phyloP scores from a whole-genome alignment of 1,140 invertebrate genomes.

The Galleria mellonella region DNA sequence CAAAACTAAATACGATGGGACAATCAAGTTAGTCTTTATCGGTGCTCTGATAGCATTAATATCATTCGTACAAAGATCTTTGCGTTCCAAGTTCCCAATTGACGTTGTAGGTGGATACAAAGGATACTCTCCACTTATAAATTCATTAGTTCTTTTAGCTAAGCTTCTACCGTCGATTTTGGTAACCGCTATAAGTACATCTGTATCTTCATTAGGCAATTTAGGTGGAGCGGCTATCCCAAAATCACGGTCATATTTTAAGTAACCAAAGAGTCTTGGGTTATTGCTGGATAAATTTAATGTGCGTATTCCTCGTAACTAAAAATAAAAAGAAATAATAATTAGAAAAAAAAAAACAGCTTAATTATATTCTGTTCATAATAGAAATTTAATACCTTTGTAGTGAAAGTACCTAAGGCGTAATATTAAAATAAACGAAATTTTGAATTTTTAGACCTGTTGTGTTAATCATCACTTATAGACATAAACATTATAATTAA shows the following conservation, averaged over 20 bases:
- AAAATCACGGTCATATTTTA: constrained; percentile 32
- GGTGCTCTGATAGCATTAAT: constrained; percentile 35
- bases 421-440: too few relatives aligned
- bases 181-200: constrained; percentile 42
- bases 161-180: constrained; percentile 44
- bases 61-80: constrained; percentile 42
- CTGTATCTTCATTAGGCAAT: constrained; percentile 16
- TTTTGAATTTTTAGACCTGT: too few relatives aligned
- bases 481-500: too few relatives aligned
- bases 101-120: constrained; percentile 33
- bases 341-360: too few relatives aligned
- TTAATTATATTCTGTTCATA: too few relatives aligned
- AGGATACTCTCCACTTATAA: constrained; percentile 43
- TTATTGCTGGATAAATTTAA: constrained; percentile 1
- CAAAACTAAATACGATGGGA: constrained; percentile 35
- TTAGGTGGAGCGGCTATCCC: constrained; percentile 11
- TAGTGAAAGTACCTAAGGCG: too few relatives aligned
- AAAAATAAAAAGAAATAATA: constrained; percentile 1
- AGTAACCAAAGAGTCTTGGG: constrained; percentile 31
- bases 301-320: constrained; percentile 39
- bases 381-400: too few relatives aligned
- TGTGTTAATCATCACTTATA: too few relatives aligned
- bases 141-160: constrained; percentile 32
- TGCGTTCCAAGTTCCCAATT: constrained; percentile 16
- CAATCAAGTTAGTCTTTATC: constrained; percentile 19